Base-by-base conservation (phyloP, 1,140 invertebrate genomes). In the Drosophila obscura region DNA sequence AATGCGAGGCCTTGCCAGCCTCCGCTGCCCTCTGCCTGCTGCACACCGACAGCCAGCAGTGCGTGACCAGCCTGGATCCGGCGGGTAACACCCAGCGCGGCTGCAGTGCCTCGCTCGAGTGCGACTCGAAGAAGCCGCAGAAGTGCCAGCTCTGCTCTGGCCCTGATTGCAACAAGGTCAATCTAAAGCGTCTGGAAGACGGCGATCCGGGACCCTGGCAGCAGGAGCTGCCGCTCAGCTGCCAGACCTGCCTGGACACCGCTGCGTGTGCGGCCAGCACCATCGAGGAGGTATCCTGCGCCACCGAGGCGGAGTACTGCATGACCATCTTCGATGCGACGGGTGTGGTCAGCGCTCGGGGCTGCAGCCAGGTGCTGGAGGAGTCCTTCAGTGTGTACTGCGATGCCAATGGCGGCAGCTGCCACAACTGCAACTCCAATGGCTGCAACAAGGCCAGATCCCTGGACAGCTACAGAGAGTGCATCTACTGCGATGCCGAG, bases 341-440 rank as follows among this genome's bases (percentile, higher is more conserved):
- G 0, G 90, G 83, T 0, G 19, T 35, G 6, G 82, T 91, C 1
- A 13, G 56, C 0, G 51, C 61, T 5, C 84, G 84, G 19, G 90
- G 90, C 9, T 91, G 90, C 39, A 91, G 90, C 41, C 28, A 59
- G 16, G 48, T 22, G n/a, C 69, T 91, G 1, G 90, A 91, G 48
- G 6, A 52, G 0, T 13, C 63, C 9, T 71, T 59, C 35, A 65
- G 75, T 19, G 7, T 4, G 2, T 91, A 91, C 53, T 91, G 90
- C 35, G 80, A 91, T 69, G 69, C 39, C 0, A 90, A 82, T 11
- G 7, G 26, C 0, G 67, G 3, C 2, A 82, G 65, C 5, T 91
- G 90, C 50, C 73, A 59, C 53, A 91, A 91, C 46, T 91, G 90
- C 63, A 91, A 91, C 58, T 91, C 90, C 3, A 88, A 91, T 15